phyloP scores from a whole-genome alignment of 2,888 invertebrate genomes.

The Nomada goodeniana region DNA sequence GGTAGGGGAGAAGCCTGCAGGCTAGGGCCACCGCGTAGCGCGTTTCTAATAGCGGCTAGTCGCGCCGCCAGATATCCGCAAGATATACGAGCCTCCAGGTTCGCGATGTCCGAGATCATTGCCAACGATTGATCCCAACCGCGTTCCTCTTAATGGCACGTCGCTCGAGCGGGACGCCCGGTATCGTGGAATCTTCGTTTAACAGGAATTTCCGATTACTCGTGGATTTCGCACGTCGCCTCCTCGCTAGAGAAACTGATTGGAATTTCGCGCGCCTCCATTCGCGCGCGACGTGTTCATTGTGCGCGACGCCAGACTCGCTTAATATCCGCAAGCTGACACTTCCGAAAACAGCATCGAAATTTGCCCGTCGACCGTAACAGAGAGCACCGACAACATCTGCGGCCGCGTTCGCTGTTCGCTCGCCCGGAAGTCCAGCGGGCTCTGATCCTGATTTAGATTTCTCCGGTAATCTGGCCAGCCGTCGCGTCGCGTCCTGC shows the following conservation, averaged over 20 bases:
- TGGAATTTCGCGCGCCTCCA: neutral
- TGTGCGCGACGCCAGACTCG: neutral
- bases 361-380: neutral
- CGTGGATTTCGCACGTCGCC: neutral
- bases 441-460: slow-evolving; percentile 72
- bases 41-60: slow-evolving; percentile 62
- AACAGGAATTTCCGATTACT: slow-evolving; percentile 31
- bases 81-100: slow-evolving; percentile 51
- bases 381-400: slow-evolving; percentile 25
- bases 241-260: neutral
- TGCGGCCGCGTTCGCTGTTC: slow-evolving; percentile 30
- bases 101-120: slow-evolving; percentile 49
- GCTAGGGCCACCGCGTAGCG: slow-evolving; percentile 58
- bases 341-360: slow-evolving; percentile 21
- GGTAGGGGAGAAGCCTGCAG: neutral
- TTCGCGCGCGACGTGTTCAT: neutral
- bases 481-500: slow-evolving; percentile 41
- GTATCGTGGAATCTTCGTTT: slow-evolving; percentile 44
- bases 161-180: slow-evolving; percentile 23
- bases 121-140: slow-evolving; percentile 50
- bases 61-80: slow-evolving; percentile 63
- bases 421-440: slow-evolving; percentile 60
- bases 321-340: slow-evolving; percentile 26
- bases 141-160: slow-evolving; percentile 50
- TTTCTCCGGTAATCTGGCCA: slow-evolving; percentile 67